A percentile compares a stretch with the other conserved stretches of the same genome.
phyloP scores from a whole-genome alignment of 2,888 invertebrate genomes.

The Strigamia transsilvanica region DNA sequence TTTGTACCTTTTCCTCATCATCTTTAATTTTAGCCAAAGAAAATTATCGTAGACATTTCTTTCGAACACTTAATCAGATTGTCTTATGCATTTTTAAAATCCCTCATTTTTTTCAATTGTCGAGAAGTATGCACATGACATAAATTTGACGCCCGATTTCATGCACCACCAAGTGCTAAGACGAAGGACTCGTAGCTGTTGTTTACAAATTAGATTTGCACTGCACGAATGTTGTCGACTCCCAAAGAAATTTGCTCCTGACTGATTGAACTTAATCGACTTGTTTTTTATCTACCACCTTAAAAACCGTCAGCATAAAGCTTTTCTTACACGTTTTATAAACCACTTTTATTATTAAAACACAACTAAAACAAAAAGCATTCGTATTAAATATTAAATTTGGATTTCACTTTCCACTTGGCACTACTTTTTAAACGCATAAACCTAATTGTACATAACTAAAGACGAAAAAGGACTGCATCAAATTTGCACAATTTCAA shows the following conservation, averaged over 20 bases:
- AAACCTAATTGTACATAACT: not conserved
- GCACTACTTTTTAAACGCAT: not conserved
- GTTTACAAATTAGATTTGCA: conserved; percentile 40
- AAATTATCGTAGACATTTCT: conserved; percentile 18
- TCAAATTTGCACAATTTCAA: conserved; percentile 6
- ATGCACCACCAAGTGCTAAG: conserved; percentile 31
- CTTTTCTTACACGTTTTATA: not conserved
- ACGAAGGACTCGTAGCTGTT: conserved; percentile 31
- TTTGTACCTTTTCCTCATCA: not conserved
- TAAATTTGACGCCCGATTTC: conserved; percentile 29
- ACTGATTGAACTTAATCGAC: conserved; percentile 40
- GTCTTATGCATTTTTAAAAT: conserved; percentile 35
- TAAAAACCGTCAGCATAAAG: not conserved
- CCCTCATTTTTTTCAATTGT: not conserved
- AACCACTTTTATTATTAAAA: not conserved
- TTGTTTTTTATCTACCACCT: conserved; percentile 16
- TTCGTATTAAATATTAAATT: not conserved
- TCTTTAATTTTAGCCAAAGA: not conserved
- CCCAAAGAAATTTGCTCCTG: conserved; percentile 21
- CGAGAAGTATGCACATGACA: not conserved
- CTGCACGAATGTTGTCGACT: conserved; percentile 29
- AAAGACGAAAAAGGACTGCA: not conserved
- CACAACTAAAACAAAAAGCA: too few relatives aligned
- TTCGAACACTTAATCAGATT: conserved; percentile 6
- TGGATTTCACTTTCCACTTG: not conserved